Evolutionary conservation across 2,888 invertebrate species (phyloP).

Genomic region (Drosophila neotestacea): DNA sequence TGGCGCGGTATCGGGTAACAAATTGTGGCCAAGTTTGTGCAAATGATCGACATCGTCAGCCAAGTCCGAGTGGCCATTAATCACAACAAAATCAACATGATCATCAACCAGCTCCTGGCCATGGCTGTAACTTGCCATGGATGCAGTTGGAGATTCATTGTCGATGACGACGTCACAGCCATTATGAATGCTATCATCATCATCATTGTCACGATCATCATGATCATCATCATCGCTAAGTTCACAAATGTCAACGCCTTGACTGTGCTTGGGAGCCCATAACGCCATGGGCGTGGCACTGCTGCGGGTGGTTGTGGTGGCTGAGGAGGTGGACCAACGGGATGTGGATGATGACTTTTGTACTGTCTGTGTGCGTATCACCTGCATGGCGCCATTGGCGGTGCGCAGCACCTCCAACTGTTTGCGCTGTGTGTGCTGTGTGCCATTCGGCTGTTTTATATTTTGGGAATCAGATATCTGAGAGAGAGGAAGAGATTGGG

Average conservation of each 20-base stretch:
- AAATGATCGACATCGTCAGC: slow-evolving; percentile 50
- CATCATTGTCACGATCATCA: slow-evolving; percentile 41
- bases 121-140: slow-evolving; percentile 31
- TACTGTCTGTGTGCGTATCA: slow-evolving; percentile 88
- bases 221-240: slow-evolving; percentile 67
- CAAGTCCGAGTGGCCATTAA: slow-evolving; percentile 65
- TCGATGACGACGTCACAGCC: slow-evolving; percentile 55
- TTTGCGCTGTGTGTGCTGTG: slow-evolving; percentile 85
- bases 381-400: slow-evolving; percentile 88
- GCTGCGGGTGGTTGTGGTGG: slow-evolving; percentile 61
- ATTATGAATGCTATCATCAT: slow-evolving; percentile 43
- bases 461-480: slow-evolving; percentile 86
- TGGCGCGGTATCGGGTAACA: slow-evolving; percentile 83
- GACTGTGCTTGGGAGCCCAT: slow-evolving; percentile 41
- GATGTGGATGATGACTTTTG: slow-evolving; percentile 85
- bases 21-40: slow-evolving; percentile 72
- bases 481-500: slow-evolving; percentile 51
- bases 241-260: slow-evolving; percentile 77
- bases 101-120: slow-evolving; percentile 71
- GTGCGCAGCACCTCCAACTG: slow-evolving; percentile 90
- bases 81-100: slow-evolving; percentile 72
- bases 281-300: slow-evolving; percentile 31
- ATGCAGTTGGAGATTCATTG: slow-evolving; percentile 46
- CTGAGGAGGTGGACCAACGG: slow-evolving; percentile 80
- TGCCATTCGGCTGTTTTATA: slow-evolving; percentile 85